Evolutionary conservation across 2,113 vertebrate genomes (phyloP), one percentile per base, ranked within the genome.

Genomic region (Australoheros scitulus): DNA sequence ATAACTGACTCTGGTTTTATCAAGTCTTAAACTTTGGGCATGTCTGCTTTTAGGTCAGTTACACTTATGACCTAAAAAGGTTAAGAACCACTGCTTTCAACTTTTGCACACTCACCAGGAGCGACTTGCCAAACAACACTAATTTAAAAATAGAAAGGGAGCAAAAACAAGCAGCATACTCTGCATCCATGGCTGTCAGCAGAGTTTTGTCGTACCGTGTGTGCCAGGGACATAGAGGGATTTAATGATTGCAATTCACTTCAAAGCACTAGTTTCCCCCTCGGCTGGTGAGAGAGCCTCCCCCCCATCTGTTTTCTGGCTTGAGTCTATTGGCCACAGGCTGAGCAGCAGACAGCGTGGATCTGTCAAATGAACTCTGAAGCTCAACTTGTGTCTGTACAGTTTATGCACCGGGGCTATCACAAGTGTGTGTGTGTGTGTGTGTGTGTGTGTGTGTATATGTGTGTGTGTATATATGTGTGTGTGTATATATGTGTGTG

Each of bases 261-360:
- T 87, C 87, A 89, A 85, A 87, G 80, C 77, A 43, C 60, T 41
- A 60, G 81, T 79, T 91, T 89, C 70, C 68, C 55, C 68, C 80
- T 83, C 14, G 63, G 57, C 47, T 77, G 59, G 26, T 1, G 5
- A 26, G 63, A 59, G 52, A 75, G 50, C 10, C 56, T 43, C 24
- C 17, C 13, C 13, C 43, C 24, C 5, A 74, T 88, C 82, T 87
- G 86, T 81, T 83, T 87, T 75, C 52, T 87, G 75, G 41, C 60
- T 76, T 26, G 50, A 74, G 50, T 58, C 47, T 57, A 11, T 87
- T 59, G 76, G 47, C 64, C 58, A 29, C 78, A 68, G 83, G 87
- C 65, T 80, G 74, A 77, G 84, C 75, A 80, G 81, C 81, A 87
- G 86, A 79, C 77, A 84, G 38, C 38, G 43, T 58, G 60, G 77